Percentiles rank a stretch among this genome's conserved stretches.
Evolutionary conservation across 2,797 vertebrate genomes (phyloP).

Genomic region (Platyrinchus mystaceus): DNA sequence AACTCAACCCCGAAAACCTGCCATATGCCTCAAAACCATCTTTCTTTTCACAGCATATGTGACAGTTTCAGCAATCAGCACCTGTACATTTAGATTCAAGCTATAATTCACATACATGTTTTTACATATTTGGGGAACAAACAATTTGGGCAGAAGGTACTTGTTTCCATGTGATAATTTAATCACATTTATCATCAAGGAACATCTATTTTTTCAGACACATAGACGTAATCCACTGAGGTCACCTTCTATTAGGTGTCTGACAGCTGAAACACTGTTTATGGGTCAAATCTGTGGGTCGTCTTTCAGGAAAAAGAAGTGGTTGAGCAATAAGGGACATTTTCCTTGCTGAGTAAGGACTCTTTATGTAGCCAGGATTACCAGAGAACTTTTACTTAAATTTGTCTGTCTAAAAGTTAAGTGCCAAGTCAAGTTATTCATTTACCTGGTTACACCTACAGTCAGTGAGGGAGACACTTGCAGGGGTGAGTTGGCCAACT

Average conservation of each 20-base stretch:
- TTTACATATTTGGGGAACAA: background rate
- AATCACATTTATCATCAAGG: background rate
- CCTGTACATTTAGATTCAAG: background rate
- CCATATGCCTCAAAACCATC: background rate
- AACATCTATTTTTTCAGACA: background rate
- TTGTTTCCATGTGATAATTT: background rate
- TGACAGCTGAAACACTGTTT: background rate
- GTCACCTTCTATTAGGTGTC: background rate
- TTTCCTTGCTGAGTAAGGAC: background rate
- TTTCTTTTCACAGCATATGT: background rate
- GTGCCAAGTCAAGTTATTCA: background rate
- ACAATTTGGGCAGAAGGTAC: background rate
- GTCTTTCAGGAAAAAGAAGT: background rate
- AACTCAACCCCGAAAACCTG: background rate
- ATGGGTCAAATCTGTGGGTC: background rate
- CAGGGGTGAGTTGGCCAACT: fast-evolving
- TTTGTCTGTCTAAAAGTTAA: background rate
- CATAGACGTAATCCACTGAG: background rate
- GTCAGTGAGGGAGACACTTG: background rate
- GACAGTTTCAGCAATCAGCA: background rate
- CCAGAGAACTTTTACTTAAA: background rate
- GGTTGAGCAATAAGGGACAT: background rate
- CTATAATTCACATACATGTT: background rate
- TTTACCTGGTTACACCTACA: background rate
- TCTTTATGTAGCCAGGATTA: background rate